Evolutionary conservation across 1,140 invertebrate genomes (phyloP).

Genomic region (Drosophila auraria): DNA sequence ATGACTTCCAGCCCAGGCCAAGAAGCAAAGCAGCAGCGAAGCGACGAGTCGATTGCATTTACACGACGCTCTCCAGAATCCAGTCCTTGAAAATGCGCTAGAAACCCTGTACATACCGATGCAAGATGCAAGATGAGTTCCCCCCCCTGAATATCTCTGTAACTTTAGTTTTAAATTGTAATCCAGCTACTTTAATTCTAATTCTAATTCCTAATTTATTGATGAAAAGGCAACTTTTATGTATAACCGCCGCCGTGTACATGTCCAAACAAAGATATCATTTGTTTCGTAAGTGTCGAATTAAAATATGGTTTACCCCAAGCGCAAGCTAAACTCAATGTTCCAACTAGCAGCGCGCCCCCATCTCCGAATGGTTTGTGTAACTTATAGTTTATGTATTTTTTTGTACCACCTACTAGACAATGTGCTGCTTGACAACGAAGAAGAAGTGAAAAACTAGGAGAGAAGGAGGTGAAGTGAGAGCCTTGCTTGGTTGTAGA

Average conservation of each 20-base stretch:
- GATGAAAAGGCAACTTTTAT: conserved; percentile 22
- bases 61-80: conserved; percentile 47
- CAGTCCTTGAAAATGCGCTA: conserved; percentile 41
- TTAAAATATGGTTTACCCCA: conserved; percentile 70
- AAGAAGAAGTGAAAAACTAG: conserved; percentile 7
- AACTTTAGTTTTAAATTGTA: conserved; percentile 59
- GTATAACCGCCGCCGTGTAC: conserved; percentile 43
- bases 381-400: conserved; percentile 25
- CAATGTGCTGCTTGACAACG: conserved; percentile 57
- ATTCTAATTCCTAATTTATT: conserved; percentile 72
- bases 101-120: conserved; percentile 60
- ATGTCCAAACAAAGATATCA: conserved; percentile 54
- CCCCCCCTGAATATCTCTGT: conserved; percentile 48
- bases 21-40: conserved; percentile 23
- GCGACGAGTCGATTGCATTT: conserved; percentile 54
- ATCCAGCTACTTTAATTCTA: conserved; percentile 50
- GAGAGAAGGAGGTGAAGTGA: conserved; percentile 1
- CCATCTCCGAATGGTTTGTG: conserved; percentile 36
- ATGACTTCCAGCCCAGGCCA: conserved; percentile 55
- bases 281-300: conserved; percentile 76
- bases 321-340: conserved; percentile 65
- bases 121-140: conserved; percentile 38
- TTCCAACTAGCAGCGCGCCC: conserved; percentile 41
- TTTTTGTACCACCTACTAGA: conserved; percentile 27
- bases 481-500: conserved; percentile 49